These are phyloP conservation scores for Aphelenchoides besseyi DNA, from an alignment of 1,140 invertebrate genomes.

Conservation along the genomic window DNA sequence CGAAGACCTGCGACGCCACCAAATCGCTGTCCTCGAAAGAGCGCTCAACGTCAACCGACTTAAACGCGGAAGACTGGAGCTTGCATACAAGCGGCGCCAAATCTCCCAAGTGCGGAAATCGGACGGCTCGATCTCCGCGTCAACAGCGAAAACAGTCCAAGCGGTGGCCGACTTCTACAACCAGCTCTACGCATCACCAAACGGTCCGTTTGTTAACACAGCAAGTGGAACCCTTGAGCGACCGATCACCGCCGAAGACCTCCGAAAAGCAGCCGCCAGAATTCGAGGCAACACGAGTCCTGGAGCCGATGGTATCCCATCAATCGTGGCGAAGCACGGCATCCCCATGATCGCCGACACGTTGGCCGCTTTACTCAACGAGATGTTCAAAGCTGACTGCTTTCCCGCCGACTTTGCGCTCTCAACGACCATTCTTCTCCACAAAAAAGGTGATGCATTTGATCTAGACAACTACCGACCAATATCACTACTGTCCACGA, in stretches of 20 bases:
- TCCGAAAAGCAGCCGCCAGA: neutral
- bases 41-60: neutral
- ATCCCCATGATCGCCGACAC: neutral
- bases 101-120: neutral
- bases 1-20: neutral
- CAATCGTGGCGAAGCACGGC: neutral
- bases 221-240: neutral
- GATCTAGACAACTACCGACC: slow-evolving; percentile 23
- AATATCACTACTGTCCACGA: slow-evolving; percentile 27
- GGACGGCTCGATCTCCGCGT: neutral
- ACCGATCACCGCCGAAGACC: neutral
- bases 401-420: neutral
- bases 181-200: neutral
- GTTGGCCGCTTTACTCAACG: neutral
- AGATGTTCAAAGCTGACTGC: neutral
- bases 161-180: neutral
- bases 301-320: neutral
- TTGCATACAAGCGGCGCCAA: neutral
- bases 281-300: neutral
- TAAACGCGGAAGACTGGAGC: neutral
- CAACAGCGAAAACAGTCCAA: neutral
- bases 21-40: neutral
- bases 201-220: neutral
- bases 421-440: slow-evolving; percentile 12
- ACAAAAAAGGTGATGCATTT: slow-evolving; percentile 23